These are phyloP conservation scores for Sorex araneus DNA, from an alignment of 2,113 vertebrate species.

Conservation along the genomic window DNA sequence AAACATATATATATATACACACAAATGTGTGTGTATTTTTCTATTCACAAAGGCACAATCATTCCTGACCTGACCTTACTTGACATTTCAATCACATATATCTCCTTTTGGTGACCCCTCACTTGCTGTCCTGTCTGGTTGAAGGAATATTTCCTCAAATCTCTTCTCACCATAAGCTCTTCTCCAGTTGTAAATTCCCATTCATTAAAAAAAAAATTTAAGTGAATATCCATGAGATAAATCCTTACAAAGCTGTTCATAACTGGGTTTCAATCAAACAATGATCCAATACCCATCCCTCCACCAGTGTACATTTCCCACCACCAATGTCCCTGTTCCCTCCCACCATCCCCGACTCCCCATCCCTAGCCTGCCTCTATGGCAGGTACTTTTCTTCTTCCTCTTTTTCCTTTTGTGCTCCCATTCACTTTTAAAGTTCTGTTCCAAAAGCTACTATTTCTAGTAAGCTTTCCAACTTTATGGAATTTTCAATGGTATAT, in stretches of 20 bases:
- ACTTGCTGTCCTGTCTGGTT: not conserved
- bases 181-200: not conserved
- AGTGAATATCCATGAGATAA: too few relatives aligned
- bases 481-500: slow-evolving; percentile 19
- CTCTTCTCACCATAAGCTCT: not conserved
- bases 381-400: too few relatives aligned
- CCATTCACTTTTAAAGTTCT: not conserved
- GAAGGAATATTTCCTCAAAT: not conserved
- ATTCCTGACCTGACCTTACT: not conserved
- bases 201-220: not conserved
- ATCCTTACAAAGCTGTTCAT: too few relatives aligned
- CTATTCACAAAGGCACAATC: not conserved
- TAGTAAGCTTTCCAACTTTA: slow-evolving; percentile 1
- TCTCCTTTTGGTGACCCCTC: not conserved
- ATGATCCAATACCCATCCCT: too few relatives aligned
- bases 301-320: too few relatives aligned
- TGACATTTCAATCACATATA: not conserved
- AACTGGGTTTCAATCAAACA: too few relatives aligned
- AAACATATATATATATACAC: too few relatives aligned
- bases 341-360: too few relatives aligned
- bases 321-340: too few relatives aligned
- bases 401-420: too few relatives aligned
- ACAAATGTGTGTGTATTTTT: not conserved
- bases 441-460: slow-evolving; percentile 9
- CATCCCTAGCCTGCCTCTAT: too few relatives aligned